Conservation (phyloP, 2,797 vertebrate species). For the Poecilia wingei region DNA sequence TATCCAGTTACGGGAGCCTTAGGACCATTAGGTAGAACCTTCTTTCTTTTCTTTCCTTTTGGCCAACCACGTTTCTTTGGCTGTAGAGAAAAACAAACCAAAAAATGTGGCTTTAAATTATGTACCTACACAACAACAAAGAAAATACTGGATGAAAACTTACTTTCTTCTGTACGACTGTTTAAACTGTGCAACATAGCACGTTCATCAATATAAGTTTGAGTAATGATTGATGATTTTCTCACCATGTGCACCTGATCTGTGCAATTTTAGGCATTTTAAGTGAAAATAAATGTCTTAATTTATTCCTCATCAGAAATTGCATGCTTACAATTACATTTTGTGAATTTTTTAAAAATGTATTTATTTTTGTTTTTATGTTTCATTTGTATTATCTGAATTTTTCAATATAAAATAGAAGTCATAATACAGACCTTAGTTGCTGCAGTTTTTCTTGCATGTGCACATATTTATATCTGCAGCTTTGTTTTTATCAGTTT, state of each 20-base stretch:
- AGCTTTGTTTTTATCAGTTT: neutral
- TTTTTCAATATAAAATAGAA: neutral
- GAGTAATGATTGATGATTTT: neutral
- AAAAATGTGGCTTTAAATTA: neutral
- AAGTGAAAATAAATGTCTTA: neutral
- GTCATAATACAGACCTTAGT: neutral
- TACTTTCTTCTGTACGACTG: neutral
- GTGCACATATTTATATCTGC: neutral
- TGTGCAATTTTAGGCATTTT: neutral
- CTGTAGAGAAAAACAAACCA: constrained; percentile 66
- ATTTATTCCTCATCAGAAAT: neutral
- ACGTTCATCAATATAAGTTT: neutral
- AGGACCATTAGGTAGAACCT: constrained; percentile 96
- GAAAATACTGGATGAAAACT: neutral
- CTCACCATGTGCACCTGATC: neutral
- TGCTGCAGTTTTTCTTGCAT: neutral
- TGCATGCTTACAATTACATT: neutral
- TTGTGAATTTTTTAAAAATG: neutral
- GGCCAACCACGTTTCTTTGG: constrained; percentile 98
- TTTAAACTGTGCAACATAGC: neutral
- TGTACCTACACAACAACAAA: neutral
- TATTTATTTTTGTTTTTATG: neutral
- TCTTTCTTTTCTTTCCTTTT: constrained; percentile 98
- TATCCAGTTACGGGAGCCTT: constrained; percentile 97
- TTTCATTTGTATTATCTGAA: neutral